Conservation (phyloP, 2,797 vertebrate species). For the Notamacropus eugenii region DNA sequence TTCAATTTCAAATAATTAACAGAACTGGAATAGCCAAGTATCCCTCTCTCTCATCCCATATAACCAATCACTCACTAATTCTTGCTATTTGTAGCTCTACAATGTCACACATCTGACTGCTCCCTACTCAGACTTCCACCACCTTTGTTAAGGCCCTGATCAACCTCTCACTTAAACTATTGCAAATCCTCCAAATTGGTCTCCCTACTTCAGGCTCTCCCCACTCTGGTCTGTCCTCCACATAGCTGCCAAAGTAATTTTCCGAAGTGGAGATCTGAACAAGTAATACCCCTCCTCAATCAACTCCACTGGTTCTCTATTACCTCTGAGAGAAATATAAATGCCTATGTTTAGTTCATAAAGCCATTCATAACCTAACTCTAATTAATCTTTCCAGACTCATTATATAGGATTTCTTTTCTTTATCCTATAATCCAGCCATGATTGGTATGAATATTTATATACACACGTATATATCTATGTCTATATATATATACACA, state of each 20-base stretch:
- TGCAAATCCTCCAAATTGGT: neutral
- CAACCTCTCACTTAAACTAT: neutral
- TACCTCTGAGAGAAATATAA: neutral
- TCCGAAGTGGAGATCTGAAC: neutral
- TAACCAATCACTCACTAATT: neutral
- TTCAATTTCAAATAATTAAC: neutral
- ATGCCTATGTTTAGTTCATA: neutral
- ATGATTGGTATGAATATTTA: too few relatives aligned
- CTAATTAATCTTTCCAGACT: neutral
- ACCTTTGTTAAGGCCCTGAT: neutral
- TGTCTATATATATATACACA: too few relatives aligned
- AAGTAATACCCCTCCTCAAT: neutral
- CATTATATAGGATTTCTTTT: neutral
- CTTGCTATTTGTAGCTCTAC: neutral
- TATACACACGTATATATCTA: fast-evolving
- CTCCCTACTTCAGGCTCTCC: neutral
- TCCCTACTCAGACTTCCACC: neutral
- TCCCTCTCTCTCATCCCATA: neutral
- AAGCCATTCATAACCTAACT: neutral
- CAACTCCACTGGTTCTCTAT: neutral
- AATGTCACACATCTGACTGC: neutral
- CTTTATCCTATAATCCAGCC: neutral
- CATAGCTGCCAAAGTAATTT: neutral
- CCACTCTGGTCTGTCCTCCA: neutral
- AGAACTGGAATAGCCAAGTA: neutral